phyloP scores from a whole-genome alignment of 2,888 invertebrate genomes.

The Parnassius mnemosyne region DNA sequence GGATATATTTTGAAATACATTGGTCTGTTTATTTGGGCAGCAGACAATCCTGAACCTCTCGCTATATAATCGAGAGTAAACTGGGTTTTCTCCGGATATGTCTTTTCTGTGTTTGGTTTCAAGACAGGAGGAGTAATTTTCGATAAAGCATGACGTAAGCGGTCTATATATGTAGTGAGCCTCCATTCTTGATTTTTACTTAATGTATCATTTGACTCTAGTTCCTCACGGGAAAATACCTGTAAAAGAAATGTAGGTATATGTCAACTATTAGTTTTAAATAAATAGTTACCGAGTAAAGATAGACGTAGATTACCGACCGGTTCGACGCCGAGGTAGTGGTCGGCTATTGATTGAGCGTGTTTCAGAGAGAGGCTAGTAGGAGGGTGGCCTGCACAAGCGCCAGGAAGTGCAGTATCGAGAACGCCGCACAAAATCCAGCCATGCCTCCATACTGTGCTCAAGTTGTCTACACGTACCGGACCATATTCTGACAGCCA shows the following conservation, averaged over 20 bases:
- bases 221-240: slow-evolving; percentile 80
- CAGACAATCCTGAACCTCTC: slow-evolving; percentile 81
- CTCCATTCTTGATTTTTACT: slow-evolving; percentile 79
- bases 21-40: slow-evolving; percentile 78
- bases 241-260: slow-evolving; percentile 49
- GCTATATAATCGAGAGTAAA: slow-evolving; percentile 79
- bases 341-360: slow-evolving; percentile 81
- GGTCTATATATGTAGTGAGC: slow-evolving; percentile 75
- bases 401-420: slow-evolving; percentile 81
- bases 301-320: slow-evolving; percentile 52
- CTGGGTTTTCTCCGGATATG: slow-evolving; percentile 59
- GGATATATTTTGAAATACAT: slow-evolving; percentile 81
- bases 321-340: slow-evolving; percentile 81
- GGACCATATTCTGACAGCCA: slow-evolving; percentile 69
- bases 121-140: slow-evolving; percentile 67
- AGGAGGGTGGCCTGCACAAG: slow-evolving; percentile 81
- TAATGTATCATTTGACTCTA: slow-evolving; percentile 70
- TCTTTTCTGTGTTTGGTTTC: slow-evolving; percentile 50
- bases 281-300: neutral
- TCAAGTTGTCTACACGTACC: slow-evolving; percentile 66
- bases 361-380: slow-evolving; percentile 69
- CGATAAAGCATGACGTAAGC: slow-evolving; percentile 67
- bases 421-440: slow-evolving; percentile 81
- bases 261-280: neutral
- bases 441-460: slow-evolving; percentile 81